phyloP scores from a whole-genome alignment of 2,113 vertebrate genomes.

The Leuciscus idus region DNA sequence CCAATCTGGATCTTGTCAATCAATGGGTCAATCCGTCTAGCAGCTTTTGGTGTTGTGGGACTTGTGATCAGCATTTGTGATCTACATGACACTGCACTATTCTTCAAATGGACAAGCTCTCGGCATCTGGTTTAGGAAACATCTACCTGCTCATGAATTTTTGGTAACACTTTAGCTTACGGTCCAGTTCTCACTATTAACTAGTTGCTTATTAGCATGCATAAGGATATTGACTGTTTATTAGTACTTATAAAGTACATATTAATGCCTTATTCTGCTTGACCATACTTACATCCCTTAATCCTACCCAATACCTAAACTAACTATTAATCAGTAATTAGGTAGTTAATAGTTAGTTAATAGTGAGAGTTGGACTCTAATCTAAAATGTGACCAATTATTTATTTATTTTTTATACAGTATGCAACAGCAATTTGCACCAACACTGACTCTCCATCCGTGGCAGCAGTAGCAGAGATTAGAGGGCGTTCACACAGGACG shows the following conservation, averaged over 20 bases:
- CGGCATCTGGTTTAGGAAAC: neutral
- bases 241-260: too few species aligned
- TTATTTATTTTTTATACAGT: neutral
- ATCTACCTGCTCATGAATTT: neutral
- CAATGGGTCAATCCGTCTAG: slow-evolving; percentile 58
- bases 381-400: too few species aligned
- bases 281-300: too few species aligned
- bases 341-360: too few species aligned
- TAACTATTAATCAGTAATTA: too few species aligned
- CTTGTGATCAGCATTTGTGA: slow-evolving; percentile 54
- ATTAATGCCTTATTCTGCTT: too few species aligned
- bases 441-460: neutral
- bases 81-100: slow-evolving; percentile 39
- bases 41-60: slow-evolving; percentile 21
- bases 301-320: too few species aligned
- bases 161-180: neutral
- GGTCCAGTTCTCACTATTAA: too few species aligned
- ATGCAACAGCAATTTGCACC: neutral
- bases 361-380: too few species aligned
- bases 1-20: slow-evolving; percentile 50
- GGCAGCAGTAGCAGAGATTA: slow-evolving; percentile 4
- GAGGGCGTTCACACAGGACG: neutral
- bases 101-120: slow-evolving; percentile 3
- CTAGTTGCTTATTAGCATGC: too few species aligned
- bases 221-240: too few species aligned